Conservation (phyloP, 1,140 invertebrate genomes). For the Drosophila guanche region DNA sequence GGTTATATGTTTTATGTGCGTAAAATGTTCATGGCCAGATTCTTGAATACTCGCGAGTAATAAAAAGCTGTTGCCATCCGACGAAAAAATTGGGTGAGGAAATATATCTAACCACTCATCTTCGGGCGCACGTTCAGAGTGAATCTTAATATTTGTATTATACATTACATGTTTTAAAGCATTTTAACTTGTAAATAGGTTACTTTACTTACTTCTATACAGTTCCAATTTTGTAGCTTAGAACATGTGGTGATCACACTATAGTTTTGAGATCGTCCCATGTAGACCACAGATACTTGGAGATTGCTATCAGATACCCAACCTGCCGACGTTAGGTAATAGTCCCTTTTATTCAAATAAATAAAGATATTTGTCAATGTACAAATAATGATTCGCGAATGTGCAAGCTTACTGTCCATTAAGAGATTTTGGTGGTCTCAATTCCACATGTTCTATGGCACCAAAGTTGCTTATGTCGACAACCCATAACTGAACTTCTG, state of each 20-base stretch:
- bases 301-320: slow-evolving; percentile 90
- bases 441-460: slow-evolving; percentile 86
- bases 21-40: slow-evolving; percentile 91
- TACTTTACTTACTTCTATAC: slow-evolving; percentile 88
- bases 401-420: slow-evolving; percentile 87
- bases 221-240: slow-evolving; percentile 90
- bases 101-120: slow-evolving; percentile 93
- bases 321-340: slow-evolving; percentile 94
- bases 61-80: slow-evolving; percentile 92
- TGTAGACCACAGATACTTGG: slow-evolving; percentile 93
- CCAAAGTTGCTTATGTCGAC: slow-evolving; percentile 89
- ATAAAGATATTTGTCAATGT: background rate
- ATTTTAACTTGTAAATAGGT: too few relatives aligned
- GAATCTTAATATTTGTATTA: slow-evolving; percentile 85
- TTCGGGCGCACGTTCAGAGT: slow-evolving; percentile 91
- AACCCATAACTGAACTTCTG: slow-evolving; percentile 91
- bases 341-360: slow-evolving; percentile 87
- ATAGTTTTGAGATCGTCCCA: slow-evolving; percentile 95
- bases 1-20: slow-evolving; percentile 94
- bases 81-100: slow-evolving; percentile 92
- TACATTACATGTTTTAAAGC: background rate
- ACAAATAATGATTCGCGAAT: background rate
- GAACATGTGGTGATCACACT: slow-evolving; percentile 92
- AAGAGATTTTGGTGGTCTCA: slow-evolving; percentile 88
- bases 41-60: slow-evolving; percentile 92